A percentile compares a stretch with the other conserved stretches of the same genome.
These are phyloP conservation scores for Pangasius djambal DNA, from an alignment of 2,797 vertebrate species.

Conservation along the genomic window DNA sequence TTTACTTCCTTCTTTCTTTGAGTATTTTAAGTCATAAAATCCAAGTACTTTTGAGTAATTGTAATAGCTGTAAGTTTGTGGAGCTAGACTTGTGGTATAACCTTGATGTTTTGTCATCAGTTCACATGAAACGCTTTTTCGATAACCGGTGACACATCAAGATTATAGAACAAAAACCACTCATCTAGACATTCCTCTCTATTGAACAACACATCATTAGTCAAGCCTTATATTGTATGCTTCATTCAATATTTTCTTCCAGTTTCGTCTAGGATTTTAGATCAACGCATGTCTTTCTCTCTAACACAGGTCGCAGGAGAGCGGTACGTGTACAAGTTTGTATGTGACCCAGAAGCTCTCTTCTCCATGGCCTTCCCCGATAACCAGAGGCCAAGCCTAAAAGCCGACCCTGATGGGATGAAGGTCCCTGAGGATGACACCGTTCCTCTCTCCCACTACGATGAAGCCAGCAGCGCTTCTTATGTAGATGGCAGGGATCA, in stretches of 20 bases:
- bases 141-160: not conserved
- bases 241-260: not conserved
- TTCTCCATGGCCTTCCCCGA: slow-evolving; percentile 94
- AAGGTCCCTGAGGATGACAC: slow-evolving; percentile 82
- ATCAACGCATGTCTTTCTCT: not conserved
- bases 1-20: slow-evolving; percentile 5
- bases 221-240: not conserved
- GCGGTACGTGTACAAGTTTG: slow-evolving; percentile 94
- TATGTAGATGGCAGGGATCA: slow-evolving; percentile 85
- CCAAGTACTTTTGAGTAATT: not conserved
- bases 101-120: not conserved
- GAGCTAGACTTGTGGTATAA: not conserved
- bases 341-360: slow-evolving; percentile 91
- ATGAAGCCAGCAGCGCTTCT: slow-evolving; percentile 75
- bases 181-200: not conserved
- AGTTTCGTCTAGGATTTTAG: not conserved
- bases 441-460: slow-evolving; percentile 81
- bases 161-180: not conserved
- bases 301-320: slow-evolving; percentile 87
- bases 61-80: not conserved
- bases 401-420: slow-evolving; percentile 81
- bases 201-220: not conserved
- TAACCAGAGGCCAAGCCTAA: slow-evolving; percentile 89
- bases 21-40: not conserved
- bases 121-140: not conserved